Percentiles rank a stretch among this genome's conserved stretches.
Evolutionary conservation across 2,113 vertebrate genomes (phyloP).

Genomic region (Cynopterus brachyotis): DNA sequence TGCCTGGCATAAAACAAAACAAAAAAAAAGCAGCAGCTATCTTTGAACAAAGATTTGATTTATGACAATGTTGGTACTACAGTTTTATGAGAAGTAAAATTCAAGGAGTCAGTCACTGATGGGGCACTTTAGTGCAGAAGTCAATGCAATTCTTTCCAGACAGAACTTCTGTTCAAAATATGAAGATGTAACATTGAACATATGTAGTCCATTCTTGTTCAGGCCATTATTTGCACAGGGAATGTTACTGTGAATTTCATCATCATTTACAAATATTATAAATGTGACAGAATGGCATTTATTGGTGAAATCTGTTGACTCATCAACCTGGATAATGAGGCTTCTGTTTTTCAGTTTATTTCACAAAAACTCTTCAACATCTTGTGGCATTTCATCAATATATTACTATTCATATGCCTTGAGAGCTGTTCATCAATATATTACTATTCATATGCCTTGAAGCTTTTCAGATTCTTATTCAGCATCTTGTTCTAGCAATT

Average conservation of each 20-base stretch:
- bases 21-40: not conserved
- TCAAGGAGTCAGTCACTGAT: not conserved
- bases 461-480: not conserved
- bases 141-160: not conserved
- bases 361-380: not conserved
- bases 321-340: not conserved
- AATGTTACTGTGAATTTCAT: not conserved
- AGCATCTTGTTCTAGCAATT: not conserved
- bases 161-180: not conserved
- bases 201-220: not conserved
- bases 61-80: not conserved
- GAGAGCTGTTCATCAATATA: not conserved
- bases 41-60: not conserved
- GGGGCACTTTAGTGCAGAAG: not conserved
- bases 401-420: not conserved
- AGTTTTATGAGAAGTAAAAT: not conserved
- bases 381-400: not conserved
- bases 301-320: not conserved
- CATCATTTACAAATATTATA: not conserved
- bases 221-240: not conserved
- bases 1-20: too few relatives aligned
- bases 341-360: not conserved
- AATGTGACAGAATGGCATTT: not conserved
- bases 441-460: not conserved
- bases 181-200: not conserved